Conservation (phyloP, 1,140 invertebrate genomes). For the Gonatopus flavifemur region DNA sequence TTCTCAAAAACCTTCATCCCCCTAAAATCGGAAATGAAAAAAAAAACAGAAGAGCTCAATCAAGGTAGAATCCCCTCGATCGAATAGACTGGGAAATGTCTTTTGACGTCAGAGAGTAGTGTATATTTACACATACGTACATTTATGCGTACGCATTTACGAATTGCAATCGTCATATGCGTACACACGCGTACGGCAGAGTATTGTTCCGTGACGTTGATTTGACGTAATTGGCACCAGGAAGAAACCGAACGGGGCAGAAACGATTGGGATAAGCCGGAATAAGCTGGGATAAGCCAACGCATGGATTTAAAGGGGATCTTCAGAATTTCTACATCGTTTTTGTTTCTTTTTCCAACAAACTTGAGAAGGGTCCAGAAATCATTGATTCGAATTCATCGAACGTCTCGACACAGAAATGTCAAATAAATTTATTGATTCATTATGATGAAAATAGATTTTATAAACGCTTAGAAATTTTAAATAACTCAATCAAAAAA, state of each 20-base stretch:
- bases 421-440: too few relatives aligned
- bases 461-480: too few relatives aligned
- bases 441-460: too few relatives aligned
- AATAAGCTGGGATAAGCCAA: constrained; percentile 55
- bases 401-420: too few relatives aligned
- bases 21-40: background rate
- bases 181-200: constrained; percentile 15
- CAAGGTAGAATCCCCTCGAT: background rate
- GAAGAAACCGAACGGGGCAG: constrained; percentile 45
- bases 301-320: constrained; percentile 42
- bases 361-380: background rate
- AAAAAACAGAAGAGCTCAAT: background rate
- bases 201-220: constrained; percentile 55
- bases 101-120: background rate
- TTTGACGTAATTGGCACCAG: constrained; percentile 59
- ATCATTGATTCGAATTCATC: too few relatives aligned
- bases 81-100: too few relatives aligned
- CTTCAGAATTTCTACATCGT: constrained; percentile 23
- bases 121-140: background rate
- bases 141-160: background rate
- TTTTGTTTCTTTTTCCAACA: too few relatives aligned
- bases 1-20: too few relatives aligned
- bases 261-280: constrained; percentile 59
- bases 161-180: constrained; percentile 5
- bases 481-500: too few relatives aligned